A percentile compares a stretch with the other conserved stretches of the same genome.
Conservation (phyloP, 1,140 invertebrate species). For the Drosophila funebris region DNA sequence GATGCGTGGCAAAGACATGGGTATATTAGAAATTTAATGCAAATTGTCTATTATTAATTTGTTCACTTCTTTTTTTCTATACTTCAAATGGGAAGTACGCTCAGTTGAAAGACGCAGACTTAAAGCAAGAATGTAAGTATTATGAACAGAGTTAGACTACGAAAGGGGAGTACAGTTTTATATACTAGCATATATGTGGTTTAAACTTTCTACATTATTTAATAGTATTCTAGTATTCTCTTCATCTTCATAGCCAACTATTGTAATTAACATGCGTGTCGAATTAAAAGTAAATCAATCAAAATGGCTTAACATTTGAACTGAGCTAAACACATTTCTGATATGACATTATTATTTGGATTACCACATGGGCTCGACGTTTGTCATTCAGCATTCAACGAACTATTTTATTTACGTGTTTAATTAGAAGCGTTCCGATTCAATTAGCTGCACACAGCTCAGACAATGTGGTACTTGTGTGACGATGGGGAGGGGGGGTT, state of each 20-base stretch:
- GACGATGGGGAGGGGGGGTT: background rate
- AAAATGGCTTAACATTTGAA: background rate
- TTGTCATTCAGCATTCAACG: constrained; percentile 6
- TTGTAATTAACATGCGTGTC: constrained; percentile 30
- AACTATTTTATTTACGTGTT: constrained; percentile 48
- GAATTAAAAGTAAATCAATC: constrained; percentile 34
- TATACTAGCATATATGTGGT: too few relatives aligned
- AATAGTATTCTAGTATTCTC: too few relatives aligned
- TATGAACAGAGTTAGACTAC: too few relatives aligned
- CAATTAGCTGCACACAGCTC: constrained; percentile 37
- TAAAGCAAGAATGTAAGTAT: too few relatives aligned
- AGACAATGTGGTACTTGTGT: background rate
- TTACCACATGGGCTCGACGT: background rate
- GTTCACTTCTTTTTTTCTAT: too few relatives aligned
- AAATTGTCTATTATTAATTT: too few relatives aligned
- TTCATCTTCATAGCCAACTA: background rate
- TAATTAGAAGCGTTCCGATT: constrained; percentile 54
- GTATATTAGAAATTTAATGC: too few relatives aligned
- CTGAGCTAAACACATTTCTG: background rate
- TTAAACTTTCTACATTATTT: too few relatives aligned
- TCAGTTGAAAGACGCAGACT: too few relatives aligned
- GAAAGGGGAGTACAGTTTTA: too few relatives aligned
- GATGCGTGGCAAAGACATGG: too few relatives aligned
- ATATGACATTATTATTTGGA: constrained; percentile 5
- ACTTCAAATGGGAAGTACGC: too few relatives aligned